These are phyloP conservation scores for Lasioglossum malachurum DNA, from an alignment of 2,888 invertebrate genomes.

Conservation along the genomic window DNA sequence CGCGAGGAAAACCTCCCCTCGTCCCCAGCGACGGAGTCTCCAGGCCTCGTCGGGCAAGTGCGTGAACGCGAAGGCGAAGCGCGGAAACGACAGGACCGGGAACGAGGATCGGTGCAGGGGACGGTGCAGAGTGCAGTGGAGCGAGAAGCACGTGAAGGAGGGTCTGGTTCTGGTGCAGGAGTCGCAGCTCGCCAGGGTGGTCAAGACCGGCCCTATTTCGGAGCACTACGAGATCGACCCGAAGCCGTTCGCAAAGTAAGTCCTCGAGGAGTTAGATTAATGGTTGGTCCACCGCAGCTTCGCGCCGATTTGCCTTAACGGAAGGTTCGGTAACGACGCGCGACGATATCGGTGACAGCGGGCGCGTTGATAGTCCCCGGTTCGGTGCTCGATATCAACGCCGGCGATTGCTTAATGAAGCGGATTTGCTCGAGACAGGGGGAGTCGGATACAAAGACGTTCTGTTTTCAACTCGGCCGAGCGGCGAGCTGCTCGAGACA, in stretches of 20 bases:
- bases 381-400: constrained; percentile 52
- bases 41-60: constrained; percentile 74
- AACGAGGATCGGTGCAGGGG: constrained; percentile 79
- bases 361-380: constrained; percentile 38
- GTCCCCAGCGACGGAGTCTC: constrained; percentile 78
- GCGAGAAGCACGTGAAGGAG: constrained; percentile 85
- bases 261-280: not conserved
- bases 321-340: constrained; percentile 55
- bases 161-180: constrained; percentile 85
- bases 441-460: constrained; percentile 48
- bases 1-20: constrained; percentile 80
- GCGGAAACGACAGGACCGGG: constrained; percentile 57
- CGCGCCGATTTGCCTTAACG: constrained; percentile 60
- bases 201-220: constrained; percentile 86
- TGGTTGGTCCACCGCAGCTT: not conserved
- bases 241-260: constrained; percentile 86
- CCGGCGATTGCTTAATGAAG: constrained; percentile 66
- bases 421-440: constrained; percentile 59
- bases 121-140: constrained; percentile 85
- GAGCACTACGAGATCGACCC: constrained; percentile 86
- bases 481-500: not conserved
- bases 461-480: constrained; percentile 4
- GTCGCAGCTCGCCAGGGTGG: constrained; percentile 84
- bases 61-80: constrained; percentile 64
- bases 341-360: constrained; percentile 49